Evolutionary conservation across 2,113 vertebrate species (phyloP).

Genomic region (Quiscalus mexicanus): DNA sequence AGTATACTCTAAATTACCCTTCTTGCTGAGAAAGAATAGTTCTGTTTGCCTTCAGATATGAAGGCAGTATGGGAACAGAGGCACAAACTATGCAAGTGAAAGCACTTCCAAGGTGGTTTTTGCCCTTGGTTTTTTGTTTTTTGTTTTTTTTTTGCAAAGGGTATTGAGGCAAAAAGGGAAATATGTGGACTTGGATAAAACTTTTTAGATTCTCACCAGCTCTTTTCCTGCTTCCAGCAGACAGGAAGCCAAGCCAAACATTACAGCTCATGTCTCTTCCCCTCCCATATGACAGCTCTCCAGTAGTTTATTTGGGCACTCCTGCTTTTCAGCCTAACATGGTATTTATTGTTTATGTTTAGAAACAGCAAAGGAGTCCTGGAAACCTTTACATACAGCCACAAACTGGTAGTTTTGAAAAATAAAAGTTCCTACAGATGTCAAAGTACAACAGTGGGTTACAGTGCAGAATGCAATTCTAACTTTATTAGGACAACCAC

Average conservation of each 20-base stretch:
- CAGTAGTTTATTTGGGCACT: conserved; percentile 1
- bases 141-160: neutral
- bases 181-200: conserved; percentile 14
- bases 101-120: neutral
- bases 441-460: neutral
- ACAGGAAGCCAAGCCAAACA: conserved; percentile 56
- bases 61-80: neutral
- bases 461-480: neutral
- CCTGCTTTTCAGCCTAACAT: neutral
- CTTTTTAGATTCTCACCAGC: conserved; percentile 35
- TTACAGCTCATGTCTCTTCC: conserved; percentile 49
- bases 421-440: neutral
- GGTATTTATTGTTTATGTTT: neutral
- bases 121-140: neutral
- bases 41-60: neutral
- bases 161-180: conserved; percentile 10
- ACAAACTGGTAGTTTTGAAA: neutral
- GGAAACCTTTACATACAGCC: neutral
- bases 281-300: neutral
- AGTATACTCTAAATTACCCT: neutral
- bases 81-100: neutral
- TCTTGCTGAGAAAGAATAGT: neutral
- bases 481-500: neutral
- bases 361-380: neutral
- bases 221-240: conserved; percentile 50